Conservation (phyloP, 2,888 invertebrate species). For the Hoplodrina blanda region DNA sequence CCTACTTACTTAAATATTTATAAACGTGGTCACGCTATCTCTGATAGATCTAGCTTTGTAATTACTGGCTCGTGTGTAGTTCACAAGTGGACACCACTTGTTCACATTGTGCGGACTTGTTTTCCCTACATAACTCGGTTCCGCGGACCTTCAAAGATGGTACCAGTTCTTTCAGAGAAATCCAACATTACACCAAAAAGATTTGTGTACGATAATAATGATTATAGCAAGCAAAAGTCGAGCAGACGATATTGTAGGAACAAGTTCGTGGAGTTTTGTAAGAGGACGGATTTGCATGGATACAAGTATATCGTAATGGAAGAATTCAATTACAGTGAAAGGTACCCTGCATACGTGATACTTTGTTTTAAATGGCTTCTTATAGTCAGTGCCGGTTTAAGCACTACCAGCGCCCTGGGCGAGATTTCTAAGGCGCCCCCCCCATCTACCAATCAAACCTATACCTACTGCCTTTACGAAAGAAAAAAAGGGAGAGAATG, state of each 20-base stretch:
- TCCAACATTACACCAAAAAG: conserved; percentile 9
- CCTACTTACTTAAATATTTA: conserved; percentile 57
- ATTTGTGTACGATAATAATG: conserved; percentile 2
- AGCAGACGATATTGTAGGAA: conserved; percentile 65
- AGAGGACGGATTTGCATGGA: conserved; percentile 93
- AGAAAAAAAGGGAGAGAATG: too few species aligned
- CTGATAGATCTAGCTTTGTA: conserved; percentile 73
- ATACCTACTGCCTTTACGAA: too few species aligned
- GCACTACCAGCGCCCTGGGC: too few species aligned
- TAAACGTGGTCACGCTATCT: conserved; percentile 65
- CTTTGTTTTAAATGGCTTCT: not conserved
- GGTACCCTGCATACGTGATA: conserved; percentile 70
- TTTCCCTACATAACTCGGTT: conserved; percentile 11
- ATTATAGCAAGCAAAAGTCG: conserved; percentile 54
- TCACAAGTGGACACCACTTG: conserved; percentile 66
- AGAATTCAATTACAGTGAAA: conserved; percentile 89
- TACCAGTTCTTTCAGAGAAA: conserved; percentile 33
- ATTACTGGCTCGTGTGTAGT: conserved; percentile 71
- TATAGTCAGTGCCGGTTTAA: too few species aligned
- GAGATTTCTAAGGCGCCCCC: too few species aligned
- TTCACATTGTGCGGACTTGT: conserved; percentile 56
- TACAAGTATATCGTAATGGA: conserved; percentile 92
- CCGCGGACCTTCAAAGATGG: conserved; percentile 41
- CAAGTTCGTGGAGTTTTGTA: conserved; percentile 91
- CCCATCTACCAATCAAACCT: too few species aligned